Conservation (phyloP, 1,140 invertebrate genomes). For the Telenomus remus region DNA sequence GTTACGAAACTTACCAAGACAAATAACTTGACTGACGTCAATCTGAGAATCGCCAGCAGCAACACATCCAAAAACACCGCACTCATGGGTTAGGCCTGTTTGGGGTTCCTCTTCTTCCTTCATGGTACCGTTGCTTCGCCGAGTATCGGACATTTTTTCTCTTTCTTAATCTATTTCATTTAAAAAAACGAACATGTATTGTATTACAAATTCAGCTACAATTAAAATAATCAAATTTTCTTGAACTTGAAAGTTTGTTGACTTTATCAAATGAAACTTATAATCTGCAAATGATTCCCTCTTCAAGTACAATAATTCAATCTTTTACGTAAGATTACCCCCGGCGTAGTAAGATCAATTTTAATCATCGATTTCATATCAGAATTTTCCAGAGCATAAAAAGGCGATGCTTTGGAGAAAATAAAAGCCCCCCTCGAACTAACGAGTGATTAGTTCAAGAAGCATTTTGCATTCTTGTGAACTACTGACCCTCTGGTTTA, state of each 20-base stretch:
- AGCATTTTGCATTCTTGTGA: constrained; percentile 67
- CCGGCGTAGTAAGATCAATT: no score
- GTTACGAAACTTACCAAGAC: constrained; percentile 68
- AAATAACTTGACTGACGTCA: constrained; percentile 78
- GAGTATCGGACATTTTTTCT: constrained; percentile 31
- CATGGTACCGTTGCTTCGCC: constrained; percentile 18
- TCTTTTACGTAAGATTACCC: constrained; percentile 5
- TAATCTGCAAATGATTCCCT: no score
- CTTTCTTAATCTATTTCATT: constrained; percentile 23
- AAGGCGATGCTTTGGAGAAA: constrained; percentile 30
- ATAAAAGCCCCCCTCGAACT: constrained; percentile 60
- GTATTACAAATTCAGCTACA: no score
- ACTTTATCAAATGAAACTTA: no score
- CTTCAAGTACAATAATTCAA: no score
- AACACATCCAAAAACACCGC: constrained; percentile 96
- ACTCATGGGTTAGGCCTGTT: constrained; percentile 89
- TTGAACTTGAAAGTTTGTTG: no score
- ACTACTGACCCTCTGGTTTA: constrained; percentile 64
- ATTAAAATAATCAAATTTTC: no score
- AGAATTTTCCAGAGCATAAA: constrained; percentile 5
- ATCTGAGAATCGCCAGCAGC: constrained; percentile 86
- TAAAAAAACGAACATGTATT: no score
- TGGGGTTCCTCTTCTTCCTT: constrained; percentile 43
- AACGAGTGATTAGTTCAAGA: constrained; percentile 46
- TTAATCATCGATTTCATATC: not conserved